Percentiles rank a stretch among this genome's conserved stretches.
These are phyloP conservation scores for Leistus spinibarbis DNA, from an alignment of 2,888 invertebrate species.

Conservation along the genomic window DNA sequence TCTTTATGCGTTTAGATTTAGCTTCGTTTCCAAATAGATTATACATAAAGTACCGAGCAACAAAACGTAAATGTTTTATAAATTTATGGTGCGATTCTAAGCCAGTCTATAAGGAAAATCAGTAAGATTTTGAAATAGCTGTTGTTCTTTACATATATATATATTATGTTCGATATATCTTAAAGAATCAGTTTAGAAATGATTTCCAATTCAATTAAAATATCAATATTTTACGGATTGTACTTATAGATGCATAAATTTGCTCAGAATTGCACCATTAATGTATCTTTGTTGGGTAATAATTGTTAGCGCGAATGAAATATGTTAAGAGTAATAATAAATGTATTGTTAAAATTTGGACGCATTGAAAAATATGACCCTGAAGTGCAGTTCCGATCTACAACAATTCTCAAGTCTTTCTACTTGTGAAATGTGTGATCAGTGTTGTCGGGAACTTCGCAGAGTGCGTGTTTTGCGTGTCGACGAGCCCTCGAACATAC, in stretches of 20 bases:
- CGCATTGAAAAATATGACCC: constrained; percentile 8
- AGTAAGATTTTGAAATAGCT: no score
- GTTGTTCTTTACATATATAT: no score
- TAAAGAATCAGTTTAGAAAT: no score
- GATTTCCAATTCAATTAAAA: no score
- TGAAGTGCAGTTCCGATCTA: constrained; percentile 23
- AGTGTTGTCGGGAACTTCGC: constrained; percentile 16
- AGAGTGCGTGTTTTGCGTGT: constrained; percentile 1
- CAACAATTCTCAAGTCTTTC: constrained; percentile 28
- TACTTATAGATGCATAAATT: no score
- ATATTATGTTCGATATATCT: no score
- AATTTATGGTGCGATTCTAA: no score
- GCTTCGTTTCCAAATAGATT: background rate
- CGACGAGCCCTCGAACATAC: background rate
- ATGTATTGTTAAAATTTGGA: background rate
- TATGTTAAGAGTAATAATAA: background rate
- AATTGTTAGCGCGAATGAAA: background rate
- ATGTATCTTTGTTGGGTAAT: background rate
- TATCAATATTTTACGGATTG: no score
- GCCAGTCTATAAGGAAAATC: no score
- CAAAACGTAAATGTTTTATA: no score
- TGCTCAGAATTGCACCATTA: no score
- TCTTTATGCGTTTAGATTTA: background rate
- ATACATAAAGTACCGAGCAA: no score
- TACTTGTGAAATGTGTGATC: constrained; percentile 21